Percentiles rank a stretch among this genome's conserved stretches.
phyloP scores from a whole-genome alignment of 2,797 vertebrate genomes.

The Tamandua tetradactyla region DNA sequence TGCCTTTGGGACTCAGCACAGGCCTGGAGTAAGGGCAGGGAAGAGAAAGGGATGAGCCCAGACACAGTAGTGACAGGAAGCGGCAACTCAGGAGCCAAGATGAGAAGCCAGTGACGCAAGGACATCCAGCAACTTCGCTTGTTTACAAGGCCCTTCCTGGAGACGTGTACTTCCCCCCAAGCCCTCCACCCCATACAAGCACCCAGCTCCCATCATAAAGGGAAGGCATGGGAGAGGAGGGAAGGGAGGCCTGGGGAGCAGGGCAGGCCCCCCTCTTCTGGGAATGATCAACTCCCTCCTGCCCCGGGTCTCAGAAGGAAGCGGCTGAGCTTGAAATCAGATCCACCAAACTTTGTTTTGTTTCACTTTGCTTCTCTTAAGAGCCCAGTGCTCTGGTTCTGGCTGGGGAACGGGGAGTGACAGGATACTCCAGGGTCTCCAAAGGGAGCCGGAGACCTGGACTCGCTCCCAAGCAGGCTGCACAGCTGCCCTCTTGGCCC shows the following conservation, averaged over 20 bases:
- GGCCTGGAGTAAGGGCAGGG: background rate
- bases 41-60: conserved; percentile 3
- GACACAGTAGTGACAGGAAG: conserved; percentile 49
- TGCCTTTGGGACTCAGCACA: background rate
- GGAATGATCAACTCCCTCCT: background rate
- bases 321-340: conserved; percentile 73
- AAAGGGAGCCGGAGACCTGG: background rate
- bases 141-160: conserved; percentile 55
- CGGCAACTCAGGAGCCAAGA: background rate
- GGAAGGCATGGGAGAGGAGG: background rate
- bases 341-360: background rate
- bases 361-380: conserved; percentile 28
- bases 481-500: background rate
- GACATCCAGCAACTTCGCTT: background rate
- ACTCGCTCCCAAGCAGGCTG: background rate
- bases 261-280: background rate
- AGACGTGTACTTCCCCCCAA: background rate
- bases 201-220: conserved; percentile 46
- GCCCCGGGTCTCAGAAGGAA: background rate
- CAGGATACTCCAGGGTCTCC: background rate
- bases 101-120: background rate
- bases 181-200: background rate
- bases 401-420: background rate
- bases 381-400: background rate
- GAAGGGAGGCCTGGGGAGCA: background rate